Conservation (phyloP, 2,113 vertebrate species). For the Heterochromis multidens region DNA sequence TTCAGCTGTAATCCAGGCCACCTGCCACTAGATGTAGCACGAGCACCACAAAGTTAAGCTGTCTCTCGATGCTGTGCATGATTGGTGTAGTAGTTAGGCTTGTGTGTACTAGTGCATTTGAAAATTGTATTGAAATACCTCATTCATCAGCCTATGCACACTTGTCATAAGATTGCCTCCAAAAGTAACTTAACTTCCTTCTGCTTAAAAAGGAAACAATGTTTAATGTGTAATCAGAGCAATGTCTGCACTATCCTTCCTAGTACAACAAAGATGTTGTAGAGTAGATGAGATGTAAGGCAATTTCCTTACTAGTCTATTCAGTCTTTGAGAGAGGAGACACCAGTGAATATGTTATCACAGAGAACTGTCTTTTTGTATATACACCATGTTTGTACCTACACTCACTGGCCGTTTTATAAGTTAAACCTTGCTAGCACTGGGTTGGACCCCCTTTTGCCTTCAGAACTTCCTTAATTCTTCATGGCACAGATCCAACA, state of each 20-base stretch:
- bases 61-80: background rate
- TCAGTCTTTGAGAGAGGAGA: background rate
- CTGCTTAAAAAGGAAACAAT: background rate
- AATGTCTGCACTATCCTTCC: background rate
- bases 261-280: background rate
- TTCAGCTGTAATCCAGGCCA: background rate
- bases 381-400: background rate
- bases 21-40: constrained; percentile 40
- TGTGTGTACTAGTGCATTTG: background rate
- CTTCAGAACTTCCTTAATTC: background rate
- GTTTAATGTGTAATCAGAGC: background rate
- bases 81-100: background rate
- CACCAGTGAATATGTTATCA: background rate
- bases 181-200: background rate
- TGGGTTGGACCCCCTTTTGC: background rate
- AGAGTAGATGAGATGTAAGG: background rate
- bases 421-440: background rate
- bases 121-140: background rate
- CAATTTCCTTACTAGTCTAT: background rate
- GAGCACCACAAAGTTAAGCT: background rate
- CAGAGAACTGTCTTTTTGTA: background rate
- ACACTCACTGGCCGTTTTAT: background rate
- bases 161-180: background rate
- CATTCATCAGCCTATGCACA: background rate
- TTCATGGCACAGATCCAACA: background rate